A percentile compares a stretch with the other conserved stretches of the same genome.
These are phyloP conservation scores for Diplazon laetatorius DNA, from an alignment of 2,888 invertebrate genomes.

Conservation along the genomic window DNA sequence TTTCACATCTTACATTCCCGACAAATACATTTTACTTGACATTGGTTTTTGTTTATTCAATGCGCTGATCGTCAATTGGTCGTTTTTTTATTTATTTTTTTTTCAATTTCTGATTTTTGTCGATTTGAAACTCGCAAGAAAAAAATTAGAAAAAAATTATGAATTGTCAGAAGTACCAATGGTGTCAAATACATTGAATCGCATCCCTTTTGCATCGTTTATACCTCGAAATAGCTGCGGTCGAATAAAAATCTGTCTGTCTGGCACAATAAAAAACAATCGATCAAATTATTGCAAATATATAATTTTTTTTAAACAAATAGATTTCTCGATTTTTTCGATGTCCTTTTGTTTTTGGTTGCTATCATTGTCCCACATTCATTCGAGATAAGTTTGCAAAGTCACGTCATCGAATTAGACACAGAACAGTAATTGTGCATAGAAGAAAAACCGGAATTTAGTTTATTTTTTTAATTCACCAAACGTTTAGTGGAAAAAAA, in stretches of 20 bases:
- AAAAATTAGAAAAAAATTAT: too few relatives aligned
- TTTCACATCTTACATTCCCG: too few relatives aligned
- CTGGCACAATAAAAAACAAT: too few relatives aligned
- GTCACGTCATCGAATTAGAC: neutral
- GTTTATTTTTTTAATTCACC: neutral
- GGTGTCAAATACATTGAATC: neutral
- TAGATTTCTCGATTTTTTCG: too few relatives aligned
- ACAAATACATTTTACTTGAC: too few relatives aligned
- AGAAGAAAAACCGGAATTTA: neutral
- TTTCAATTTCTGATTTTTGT: too few relatives aligned
- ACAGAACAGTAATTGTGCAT: neutral
- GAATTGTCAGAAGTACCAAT: neutral
- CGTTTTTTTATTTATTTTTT: too few relatives aligned
- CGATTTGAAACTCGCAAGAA: too few relatives aligned
- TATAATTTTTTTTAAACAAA: too few relatives aligned
- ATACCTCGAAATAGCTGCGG: neutral
- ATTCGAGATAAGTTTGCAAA: neutral
- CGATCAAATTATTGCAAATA: too few relatives aligned
- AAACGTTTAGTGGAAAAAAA: neutral
- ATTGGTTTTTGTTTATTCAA: too few relatives aligned
- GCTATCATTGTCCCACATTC: neutral
- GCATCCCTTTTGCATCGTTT: conserved; percentile 1
- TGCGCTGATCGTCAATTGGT: too few relatives aligned
- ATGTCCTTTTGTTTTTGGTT: neutral
- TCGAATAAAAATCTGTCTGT: conserved; percentile 1